phyloP scores from a whole-genome alignment of 2,113 vertebrate genomes.

The Lepus timidus region DNA sequence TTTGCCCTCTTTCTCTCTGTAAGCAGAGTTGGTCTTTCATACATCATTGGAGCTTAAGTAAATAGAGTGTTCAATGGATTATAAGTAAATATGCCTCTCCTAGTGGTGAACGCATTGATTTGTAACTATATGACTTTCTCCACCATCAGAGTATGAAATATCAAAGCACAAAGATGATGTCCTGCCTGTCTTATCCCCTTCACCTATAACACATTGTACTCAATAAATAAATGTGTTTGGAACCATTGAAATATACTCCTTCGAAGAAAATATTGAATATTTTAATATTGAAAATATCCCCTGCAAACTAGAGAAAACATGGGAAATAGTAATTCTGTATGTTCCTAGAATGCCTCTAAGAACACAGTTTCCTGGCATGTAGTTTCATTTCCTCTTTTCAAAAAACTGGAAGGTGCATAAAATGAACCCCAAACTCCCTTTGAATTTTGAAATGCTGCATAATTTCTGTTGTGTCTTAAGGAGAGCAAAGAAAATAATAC shows the following conservation, averaged over 20 bases:
- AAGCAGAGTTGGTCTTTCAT: constrained; percentile 21
- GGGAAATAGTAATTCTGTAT: not conserved
- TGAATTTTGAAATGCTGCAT: constrained; percentile 44
- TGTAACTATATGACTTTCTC: not conserved
- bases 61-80: not conserved
- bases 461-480: not conserved
- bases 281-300: constrained; percentile 7
- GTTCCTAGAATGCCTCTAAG: not conserved
- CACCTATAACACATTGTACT: not conserved
- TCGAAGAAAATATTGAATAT: constrained; percentile 36
- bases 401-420: not conserved
- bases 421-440: constrained; percentile 36
- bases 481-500: not conserved
- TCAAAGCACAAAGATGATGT: not conserved
- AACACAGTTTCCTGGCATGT: not conserved
- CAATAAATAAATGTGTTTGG: constrained; percentile 1
- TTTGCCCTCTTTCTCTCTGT: not conserved
- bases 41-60: not conserved
- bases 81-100: not conserved
- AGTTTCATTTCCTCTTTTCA: constrained; percentile 19
- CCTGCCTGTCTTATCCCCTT: not conserved
- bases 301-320: not conserved
- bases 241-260: constrained; percentile 20
- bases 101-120: not conserved
- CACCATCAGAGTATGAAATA: not conserved